Percentiles rank a stretch among this genome's conserved stretches.
Conservation (phyloP, 1,140 invertebrate genomes). For the Odontomachus brunneus region DNA sequence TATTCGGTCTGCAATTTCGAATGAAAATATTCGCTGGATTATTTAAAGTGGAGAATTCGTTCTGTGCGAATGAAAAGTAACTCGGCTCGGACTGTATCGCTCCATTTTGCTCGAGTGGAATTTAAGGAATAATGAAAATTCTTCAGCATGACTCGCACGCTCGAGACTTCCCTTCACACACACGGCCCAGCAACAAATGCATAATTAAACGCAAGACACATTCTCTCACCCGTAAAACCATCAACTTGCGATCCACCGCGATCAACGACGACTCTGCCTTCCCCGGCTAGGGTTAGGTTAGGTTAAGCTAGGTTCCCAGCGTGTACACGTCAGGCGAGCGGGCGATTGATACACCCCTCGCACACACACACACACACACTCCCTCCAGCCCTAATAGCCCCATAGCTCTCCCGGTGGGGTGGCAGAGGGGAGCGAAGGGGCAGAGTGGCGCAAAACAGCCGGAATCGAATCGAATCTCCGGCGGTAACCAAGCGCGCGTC, state of each 20-base stretch:
- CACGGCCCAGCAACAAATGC: no score
- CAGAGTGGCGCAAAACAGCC: not conserved
- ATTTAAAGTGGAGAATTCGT: no score
- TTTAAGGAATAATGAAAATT: no score
- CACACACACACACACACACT: not conserved
- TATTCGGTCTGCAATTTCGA: no score
- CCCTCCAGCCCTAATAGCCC: not conserved
- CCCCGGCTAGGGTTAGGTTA: no score
- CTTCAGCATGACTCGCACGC: no score
- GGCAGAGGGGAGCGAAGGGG: not conserved
- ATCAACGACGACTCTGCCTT: not conserved
- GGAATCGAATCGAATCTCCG: constrained; percentile 27
- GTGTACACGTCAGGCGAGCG: not conserved
- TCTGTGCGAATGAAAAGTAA: no score
- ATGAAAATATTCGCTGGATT: no score
- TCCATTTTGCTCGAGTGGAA: no score
- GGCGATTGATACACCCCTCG: not conserved
- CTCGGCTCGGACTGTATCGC: no score
- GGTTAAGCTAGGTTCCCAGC: no score
- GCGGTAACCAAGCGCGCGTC: not conserved
- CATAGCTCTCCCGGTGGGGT: not conserved
- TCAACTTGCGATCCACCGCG: not conserved
- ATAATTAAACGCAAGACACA: not conserved
- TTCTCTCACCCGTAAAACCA: not conserved
- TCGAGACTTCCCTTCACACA: no score